A percentile compares a stretch with the other conserved stretches of the same genome.
Conservation (phyloP, 64 coral and sea anemone species). For the Montipora sp. region DNA sequence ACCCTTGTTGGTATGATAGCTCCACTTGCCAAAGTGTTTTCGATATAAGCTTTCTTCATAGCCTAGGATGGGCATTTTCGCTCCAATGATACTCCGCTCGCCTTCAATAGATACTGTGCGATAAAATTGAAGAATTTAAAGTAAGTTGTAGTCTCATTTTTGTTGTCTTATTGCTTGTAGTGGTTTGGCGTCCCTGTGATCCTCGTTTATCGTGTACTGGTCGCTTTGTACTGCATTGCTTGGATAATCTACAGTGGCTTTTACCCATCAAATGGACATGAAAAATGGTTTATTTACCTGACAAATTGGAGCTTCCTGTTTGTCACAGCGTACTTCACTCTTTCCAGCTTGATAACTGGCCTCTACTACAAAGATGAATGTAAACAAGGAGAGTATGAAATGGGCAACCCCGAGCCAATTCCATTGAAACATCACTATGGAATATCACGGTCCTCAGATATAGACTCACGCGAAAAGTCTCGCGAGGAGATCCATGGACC, state of each 20-base stretch:
- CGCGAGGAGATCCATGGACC: conserved; percentile 11
- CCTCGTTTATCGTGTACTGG: conserved; percentile 56
- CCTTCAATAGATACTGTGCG: too few species aligned
- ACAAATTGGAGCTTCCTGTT: conserved; percentile 89
- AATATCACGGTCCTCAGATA: conserved; percentile 5
- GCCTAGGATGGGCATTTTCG: too few species aligned
- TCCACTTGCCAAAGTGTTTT: too few species aligned
- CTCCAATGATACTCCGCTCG: too few species aligned
- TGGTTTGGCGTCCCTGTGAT: conserved; percentile 57
- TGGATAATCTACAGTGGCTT: conserved; percentile 81
- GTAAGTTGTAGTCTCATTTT: too few species aligned
- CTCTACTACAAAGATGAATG: conserved; percentile 68
- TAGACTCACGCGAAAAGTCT: conserved; percentile 18
- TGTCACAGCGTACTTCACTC: conserved; percentile 73
- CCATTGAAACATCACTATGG: conserved; percentile 5
- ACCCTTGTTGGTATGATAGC: too few species aligned
- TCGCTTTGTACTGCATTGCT: conserved; percentile 73
- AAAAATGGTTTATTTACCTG: conserved; percentile 93
- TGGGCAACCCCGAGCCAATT: conserved; percentile 21
- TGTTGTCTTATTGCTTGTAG: conserved; percentile 23
- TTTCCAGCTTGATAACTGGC: conserved; percentile 57
- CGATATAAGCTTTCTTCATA: too few species aligned
- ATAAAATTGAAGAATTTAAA: too few species aligned
- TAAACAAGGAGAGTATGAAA: conserved; percentile 69
- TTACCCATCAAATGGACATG: conserved; percentile 58